Evolutionary conservation across 2,797 vertebrate species (phyloP).

Genomic region (Manis pentadactyla): DNA sequence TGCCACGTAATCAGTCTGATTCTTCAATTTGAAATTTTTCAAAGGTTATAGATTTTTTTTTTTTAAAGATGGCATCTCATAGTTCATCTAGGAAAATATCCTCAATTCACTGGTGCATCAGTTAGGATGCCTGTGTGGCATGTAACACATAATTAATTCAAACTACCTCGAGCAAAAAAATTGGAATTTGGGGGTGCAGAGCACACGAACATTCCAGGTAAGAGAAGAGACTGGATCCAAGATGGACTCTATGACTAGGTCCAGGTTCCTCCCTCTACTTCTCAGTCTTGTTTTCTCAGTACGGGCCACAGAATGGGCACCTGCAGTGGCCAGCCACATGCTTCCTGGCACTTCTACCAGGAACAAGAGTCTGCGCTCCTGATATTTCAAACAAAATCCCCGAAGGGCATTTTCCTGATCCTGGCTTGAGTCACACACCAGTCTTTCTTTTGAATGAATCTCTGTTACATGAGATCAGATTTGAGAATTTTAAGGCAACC

Average conservation of each 20-base stretch:
- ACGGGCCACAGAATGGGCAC: background rate
- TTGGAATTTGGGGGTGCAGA: background rate
- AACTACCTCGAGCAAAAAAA: background rate
- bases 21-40: slow-evolving; percentile 38
- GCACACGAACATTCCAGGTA: background rate
- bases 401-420: background rate
- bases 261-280: background rate
- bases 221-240: background rate
- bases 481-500: background rate
- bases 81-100: background rate
- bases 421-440: background rate
- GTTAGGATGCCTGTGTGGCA: background rate
- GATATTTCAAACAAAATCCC: background rate
- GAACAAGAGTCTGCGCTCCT: background rate
- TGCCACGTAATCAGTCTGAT: background rate
- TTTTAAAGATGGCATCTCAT: background rate
- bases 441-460: background rate
- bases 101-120: background rate
- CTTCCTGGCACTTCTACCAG: background rate
- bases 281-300: background rate
- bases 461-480: background rate
- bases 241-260: background rate
- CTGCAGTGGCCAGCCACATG: background rate
- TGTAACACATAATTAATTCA: background rate
- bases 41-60: background rate